Conservation (phyloP, 2,888 invertebrate species). For the Drosophila subquinaria region DNA sequence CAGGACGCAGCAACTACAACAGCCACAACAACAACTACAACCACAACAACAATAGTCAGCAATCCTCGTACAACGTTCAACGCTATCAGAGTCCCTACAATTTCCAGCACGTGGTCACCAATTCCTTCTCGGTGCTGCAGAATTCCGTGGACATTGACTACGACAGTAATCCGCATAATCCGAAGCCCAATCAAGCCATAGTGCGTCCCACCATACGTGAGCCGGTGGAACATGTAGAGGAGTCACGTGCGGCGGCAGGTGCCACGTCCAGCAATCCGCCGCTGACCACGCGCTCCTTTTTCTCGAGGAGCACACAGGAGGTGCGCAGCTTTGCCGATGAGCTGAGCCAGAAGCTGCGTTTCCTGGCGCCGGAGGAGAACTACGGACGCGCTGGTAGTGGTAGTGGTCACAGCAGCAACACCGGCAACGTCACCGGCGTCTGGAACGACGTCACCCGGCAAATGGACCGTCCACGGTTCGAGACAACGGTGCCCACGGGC, state of each 20-base stretch:
- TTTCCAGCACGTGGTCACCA: slow-evolving; percentile 74
- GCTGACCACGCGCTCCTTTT: slow-evolving; percentile 85
- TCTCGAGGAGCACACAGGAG: slow-evolving; percentile 75
- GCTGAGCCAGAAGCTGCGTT: slow-evolving; percentile 90
- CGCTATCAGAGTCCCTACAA: slow-evolving; percentile 67
- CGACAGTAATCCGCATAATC: slow-evolving; percentile 45
- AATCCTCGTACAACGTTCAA: slow-evolving; percentile 55
- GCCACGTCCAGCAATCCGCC: slow-evolving; percentile 37
- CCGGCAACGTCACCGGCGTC: slow-evolving; percentile 34
- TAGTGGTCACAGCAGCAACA: slow-evolving; percentile 44
- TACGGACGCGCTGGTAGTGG: slow-evolving; percentile 83
- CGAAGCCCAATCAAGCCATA: slow-evolving; percentile 87
- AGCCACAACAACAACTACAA: slow-evolving; percentile 39
- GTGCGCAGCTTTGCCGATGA: slow-evolving; percentile 88
- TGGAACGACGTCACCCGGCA: slow-evolving; percentile 62
- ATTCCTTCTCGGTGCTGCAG: slow-evolving; percentile 71
- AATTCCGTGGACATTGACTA: slow-evolving; percentile 61
- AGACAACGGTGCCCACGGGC: slow-evolving; percentile 93
- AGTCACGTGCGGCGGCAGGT: slow-evolving; percentile 42
- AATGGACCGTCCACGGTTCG: slow-evolving; percentile 88
- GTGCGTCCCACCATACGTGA: slow-evolving; percentile 87
- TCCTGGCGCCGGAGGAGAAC: slow-evolving; percentile 87
- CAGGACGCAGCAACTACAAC: slow-evolving; percentile 64
- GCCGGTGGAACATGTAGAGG: slow-evolving; percentile 42
- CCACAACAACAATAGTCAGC: slow-evolving; percentile 42